Evolutionary conservation across 2,888 invertebrate species (phyloP).

Genomic region (Nasonia oneida): DNA sequence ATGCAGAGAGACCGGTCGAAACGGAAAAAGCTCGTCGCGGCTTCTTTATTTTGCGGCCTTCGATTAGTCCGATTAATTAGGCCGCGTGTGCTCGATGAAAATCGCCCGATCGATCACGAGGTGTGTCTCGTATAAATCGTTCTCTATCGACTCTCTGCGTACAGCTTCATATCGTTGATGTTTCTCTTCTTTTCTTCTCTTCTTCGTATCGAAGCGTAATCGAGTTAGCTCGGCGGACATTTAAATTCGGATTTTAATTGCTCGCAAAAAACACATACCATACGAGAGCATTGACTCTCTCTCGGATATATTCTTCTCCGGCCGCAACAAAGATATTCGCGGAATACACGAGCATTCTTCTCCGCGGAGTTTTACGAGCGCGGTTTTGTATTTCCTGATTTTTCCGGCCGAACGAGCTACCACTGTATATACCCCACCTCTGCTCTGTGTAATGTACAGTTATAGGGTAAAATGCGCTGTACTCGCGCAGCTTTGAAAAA

Average conservation of each 20-base stretch:
- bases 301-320: slow-evolving; percentile 28
- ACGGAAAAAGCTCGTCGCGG: slow-evolving; percentile 20
- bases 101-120: slow-evolving; percentile 31
- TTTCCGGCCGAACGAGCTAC: slow-evolving; percentile 50
- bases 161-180: neutral
- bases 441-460: slow-evolving; percentile 16
- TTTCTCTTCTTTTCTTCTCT: neutral
- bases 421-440: neutral
- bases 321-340: slow-evolving; percentile 51
- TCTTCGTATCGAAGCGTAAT: neutral
- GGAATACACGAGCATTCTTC: slow-evolving; percentile 37
- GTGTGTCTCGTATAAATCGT: slow-evolving; percentile 19
- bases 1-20: slow-evolving; percentile 13
- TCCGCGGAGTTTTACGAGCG: slow-evolving; percentile 54
- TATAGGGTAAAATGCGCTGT: neutral
- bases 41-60: slow-evolving; percentile 14
- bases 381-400: slow-evolving; percentile 53
- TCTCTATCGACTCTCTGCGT: neutral
- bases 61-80: slow-evolving; percentile 40
- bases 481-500: neutral
- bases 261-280: neutral
- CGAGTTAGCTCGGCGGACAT: neutral
- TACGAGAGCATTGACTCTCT: slow-evolving; percentile 39
- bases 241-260: neutral
- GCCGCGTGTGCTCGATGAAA: slow-evolving; percentile 26